These are phyloP conservation scores for Hiodon alosoides DNA, from an alignment of 2,113 vertebrate species.

Conservation along the genomic window DNA sequence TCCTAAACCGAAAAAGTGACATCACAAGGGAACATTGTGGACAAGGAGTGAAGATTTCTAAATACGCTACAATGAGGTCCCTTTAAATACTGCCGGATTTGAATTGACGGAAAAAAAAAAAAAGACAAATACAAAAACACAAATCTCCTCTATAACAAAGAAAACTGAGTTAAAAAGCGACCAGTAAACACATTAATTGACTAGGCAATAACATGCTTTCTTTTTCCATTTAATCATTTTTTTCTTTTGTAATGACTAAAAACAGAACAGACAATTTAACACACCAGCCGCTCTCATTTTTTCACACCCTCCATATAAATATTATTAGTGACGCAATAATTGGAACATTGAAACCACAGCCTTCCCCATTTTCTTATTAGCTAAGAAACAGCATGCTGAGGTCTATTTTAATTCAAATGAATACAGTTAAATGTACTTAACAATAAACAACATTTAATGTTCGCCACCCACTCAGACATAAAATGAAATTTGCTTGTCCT, in stretches of 20 bases:
- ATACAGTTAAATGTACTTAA: background rate
- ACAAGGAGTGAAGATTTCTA: slow-evolving; percentile 32
- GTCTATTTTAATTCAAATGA: slow-evolving; percentile 1
- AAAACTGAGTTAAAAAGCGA: background rate
- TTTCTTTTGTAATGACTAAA: slow-evolving; percentile 4
- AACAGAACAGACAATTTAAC: background rate
- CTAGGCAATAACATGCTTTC: background rate
- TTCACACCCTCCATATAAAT: background rate
- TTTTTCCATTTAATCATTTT: background rate
- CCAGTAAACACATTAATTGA: background rate
- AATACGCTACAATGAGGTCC: slow-evolving; percentile 29
- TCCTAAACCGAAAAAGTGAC: slow-evolving; percentile 45
- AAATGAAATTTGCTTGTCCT: slow-evolving; percentile 4
- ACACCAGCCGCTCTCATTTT: background rate
- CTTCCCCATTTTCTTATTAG: background rate
- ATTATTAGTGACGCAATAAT: background rate
- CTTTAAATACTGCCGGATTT: slow-evolving; percentile 16
- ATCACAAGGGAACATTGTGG: slow-evolving; percentile 35
- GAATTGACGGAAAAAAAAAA: slow-evolving; percentile 10
- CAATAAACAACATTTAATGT: slow-evolving; percentile 1
- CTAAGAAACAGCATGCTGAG: slow-evolving; percentile 1
- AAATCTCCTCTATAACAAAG: background rate
- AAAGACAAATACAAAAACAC: background rate
- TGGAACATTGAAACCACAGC: slow-evolving; percentile 13
- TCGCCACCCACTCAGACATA: slow-evolving; percentile 3